phyloP scores from a whole-genome alignment of 1,140 invertebrate species.

The Tenebrio molitor region DNA sequence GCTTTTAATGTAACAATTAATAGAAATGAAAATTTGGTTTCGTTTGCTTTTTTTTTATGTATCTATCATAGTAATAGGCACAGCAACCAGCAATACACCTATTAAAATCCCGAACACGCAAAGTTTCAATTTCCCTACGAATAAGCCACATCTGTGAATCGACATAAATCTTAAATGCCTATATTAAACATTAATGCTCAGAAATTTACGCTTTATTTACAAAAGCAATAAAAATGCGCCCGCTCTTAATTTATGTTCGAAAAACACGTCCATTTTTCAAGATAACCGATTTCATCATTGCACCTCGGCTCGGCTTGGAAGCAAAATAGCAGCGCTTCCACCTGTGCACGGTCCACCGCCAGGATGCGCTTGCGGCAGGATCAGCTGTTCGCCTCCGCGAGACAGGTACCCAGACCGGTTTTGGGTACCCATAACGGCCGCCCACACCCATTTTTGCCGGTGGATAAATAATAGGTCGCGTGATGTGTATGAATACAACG shows the following conservation, averaged over 20 bases:
- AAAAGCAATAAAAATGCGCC: neutral
- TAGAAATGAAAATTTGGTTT: too few relatives aligned
- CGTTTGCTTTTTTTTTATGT: too few relatives aligned
- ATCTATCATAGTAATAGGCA: neutral
- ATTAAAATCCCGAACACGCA: neutral
- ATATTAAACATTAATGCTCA: slow-evolving; percentile 4
- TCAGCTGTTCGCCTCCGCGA: slow-evolving; percentile 14
- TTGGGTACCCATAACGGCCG: slow-evolving; percentile 12
- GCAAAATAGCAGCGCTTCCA: too few relatives aligned
- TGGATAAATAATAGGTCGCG: slow-evolving; percentile 18
- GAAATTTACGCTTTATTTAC: slow-evolving; percentile 30
- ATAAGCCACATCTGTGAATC: neutral
- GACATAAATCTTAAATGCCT: neutral
- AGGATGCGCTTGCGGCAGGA: too few relatives aligned
- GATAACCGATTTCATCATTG: too few relatives aligned
- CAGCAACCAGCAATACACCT: slow-evolving; percentile 5
- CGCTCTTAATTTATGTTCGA: neutral
- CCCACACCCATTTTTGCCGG: slow-evolving; percentile 23
- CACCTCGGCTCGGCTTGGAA: too few relatives aligned
- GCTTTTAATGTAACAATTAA: too few relatives aligned
- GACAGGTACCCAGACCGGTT: slow-evolving; percentile 33
- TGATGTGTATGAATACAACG: neutral
- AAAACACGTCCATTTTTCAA: neutral
- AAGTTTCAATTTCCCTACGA: slow-evolving; percentile 5
- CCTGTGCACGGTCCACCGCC: too few relatives aligned